A percentile compares a stretch with the other conserved stretches of the same genome.
Conservation (phyloP, 2,113 vertebrate genomes). For the Bujurquina vittata region DNA sequence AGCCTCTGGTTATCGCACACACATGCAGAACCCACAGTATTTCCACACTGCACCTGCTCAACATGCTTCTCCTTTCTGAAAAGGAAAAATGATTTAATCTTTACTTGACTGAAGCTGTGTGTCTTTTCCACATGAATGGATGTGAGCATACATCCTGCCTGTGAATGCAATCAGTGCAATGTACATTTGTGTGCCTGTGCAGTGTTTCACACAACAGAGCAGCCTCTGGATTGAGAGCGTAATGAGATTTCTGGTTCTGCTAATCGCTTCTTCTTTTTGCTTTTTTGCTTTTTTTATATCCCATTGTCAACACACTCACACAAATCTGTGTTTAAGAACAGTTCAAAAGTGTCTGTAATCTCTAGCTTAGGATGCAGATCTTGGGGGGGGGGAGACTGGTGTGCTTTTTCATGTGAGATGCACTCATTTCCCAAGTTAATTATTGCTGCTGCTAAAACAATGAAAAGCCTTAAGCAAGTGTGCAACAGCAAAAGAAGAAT, state of each 20-base stretch:
- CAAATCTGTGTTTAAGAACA: conserved; percentile 67
- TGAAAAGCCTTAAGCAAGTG: conserved; percentile 31
- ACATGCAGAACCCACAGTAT: conserved; percentile 26
- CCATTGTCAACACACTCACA: conserved; percentile 51
- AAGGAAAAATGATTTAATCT: conserved; percentile 21
- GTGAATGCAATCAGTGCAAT: conserved; percentile 2
- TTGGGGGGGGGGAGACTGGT: conserved; percentile 32
- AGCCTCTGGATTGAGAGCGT: conserved; percentile 39
- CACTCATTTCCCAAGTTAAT: conserved; percentile 63
- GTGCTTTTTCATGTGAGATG: conserved; percentile 29
- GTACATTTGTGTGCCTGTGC: not conserved
- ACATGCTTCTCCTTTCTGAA: conserved; percentile 11
- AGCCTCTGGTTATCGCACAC: conserved; percentile 52
- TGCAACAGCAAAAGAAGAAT: conserved; percentile 5
- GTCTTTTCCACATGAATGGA: conserved; percentile 16
- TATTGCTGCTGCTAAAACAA: conserved; percentile 57
- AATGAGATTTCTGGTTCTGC: conserved; percentile 67
- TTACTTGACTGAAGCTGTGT: conserved; percentile 32
- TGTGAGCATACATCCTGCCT: not conserved
- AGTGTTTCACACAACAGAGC: conserved; percentile 27
- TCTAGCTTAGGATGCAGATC: conserved; percentile 57
- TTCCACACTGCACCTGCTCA: conserved; percentile 33
- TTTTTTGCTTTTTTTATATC: conserved; percentile 34
- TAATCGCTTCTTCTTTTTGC: conserved; percentile 58
- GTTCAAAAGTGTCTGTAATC: conserved; percentile 70